Percentiles rank a stretch among this genome's conserved stretches.
These are phyloP conservation scores for Mustela lutreola DNA, from an alignment of 2,113 vertebrate species.

Conservation along the genomic window DNA sequence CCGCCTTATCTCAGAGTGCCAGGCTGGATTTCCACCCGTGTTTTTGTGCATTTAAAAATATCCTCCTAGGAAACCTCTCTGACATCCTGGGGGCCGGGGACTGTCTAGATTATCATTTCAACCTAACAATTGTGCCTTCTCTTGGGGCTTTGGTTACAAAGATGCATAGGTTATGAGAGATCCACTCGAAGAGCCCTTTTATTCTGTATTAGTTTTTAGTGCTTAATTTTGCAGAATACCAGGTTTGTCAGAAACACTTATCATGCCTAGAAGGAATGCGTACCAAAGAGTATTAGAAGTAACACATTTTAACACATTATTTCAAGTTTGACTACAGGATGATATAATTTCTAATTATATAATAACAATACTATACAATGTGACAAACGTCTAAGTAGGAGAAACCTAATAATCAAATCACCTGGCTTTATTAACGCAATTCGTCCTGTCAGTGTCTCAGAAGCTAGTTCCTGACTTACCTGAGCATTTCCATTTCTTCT, in stretches of 20 bases:
- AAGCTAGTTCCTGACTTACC: conserved; percentile 85
- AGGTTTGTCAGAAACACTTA: not conserved
- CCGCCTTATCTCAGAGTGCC: not conserved
- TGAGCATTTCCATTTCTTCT: conserved; percentile 98
- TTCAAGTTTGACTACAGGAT: not conserved
- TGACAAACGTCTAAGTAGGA: not conserved
- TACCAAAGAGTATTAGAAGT: not conserved
- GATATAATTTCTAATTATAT: not conserved
- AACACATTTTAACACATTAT: not conserved
- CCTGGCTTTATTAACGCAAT: not conserved
- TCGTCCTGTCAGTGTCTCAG: not conserved
- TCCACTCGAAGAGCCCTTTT: not conserved
- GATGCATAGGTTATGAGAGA: not conserved
- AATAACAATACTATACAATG: not conserved
- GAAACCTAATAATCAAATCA: not conserved
- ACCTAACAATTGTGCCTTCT: not conserved
- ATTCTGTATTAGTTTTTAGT: not conserved
- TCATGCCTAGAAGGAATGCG: not conserved
- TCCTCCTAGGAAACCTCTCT: not conserved
- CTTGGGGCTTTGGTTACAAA: not conserved
- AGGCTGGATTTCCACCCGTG: not conserved
- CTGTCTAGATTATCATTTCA: not conserved
- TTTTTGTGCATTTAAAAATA: not conserved
- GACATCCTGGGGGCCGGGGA: not conserved
- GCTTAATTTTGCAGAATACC: not conserved